phyloP scores from a whole-genome alignment of 2,888 invertebrate species.

The Euzetes globulus region DNA sequence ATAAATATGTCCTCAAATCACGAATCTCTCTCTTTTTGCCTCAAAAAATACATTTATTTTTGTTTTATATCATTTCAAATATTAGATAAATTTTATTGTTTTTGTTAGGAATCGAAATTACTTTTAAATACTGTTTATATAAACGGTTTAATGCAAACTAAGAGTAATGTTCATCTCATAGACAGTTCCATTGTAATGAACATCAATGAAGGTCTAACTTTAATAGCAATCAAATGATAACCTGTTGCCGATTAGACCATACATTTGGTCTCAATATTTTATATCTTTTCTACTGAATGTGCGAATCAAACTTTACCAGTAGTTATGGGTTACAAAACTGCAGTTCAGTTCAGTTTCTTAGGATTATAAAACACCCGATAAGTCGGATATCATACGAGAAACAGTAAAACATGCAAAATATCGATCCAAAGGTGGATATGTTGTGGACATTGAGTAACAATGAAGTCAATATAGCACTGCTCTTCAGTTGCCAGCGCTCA shows the following conservation, averaged over 20 bases:
- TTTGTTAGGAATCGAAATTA: constrained; percentile 1
- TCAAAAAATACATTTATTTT: neutral
- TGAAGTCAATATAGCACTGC: constrained; percentile 9
- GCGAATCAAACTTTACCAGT: neutral
- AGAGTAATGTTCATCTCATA: neutral
- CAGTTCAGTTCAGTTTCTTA: constrained; percentile 20
- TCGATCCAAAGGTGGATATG: constrained; percentile 29
- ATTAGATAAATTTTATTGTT: constrained; percentile 10
- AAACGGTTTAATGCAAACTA: neutral
- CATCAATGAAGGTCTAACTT: neutral
- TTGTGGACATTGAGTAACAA: constrained; percentile 30
- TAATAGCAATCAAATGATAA: neutral
- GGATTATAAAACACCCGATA: constrained; percentile 14
- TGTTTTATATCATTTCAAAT: neutral
- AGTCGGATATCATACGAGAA: constrained; percentile 6
- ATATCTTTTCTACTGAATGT: neutral
- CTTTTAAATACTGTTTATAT: constrained; percentile 17
- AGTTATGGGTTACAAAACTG: constrained; percentile 21
- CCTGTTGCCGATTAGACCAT: constrained; percentile 1
- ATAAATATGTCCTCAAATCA: constrained; percentile 16
- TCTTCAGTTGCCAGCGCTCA: constrained; percentile 7
- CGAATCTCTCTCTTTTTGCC: constrained; percentile 9
- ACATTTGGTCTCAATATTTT: too few species aligned
- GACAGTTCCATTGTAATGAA: neutral
- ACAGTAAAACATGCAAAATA: constrained; percentile 26